These are phyloP conservation scores for Oriolus oriolus DNA, from an alignment of 2,113 vertebrate species.

Conservation along the genomic window DNA sequence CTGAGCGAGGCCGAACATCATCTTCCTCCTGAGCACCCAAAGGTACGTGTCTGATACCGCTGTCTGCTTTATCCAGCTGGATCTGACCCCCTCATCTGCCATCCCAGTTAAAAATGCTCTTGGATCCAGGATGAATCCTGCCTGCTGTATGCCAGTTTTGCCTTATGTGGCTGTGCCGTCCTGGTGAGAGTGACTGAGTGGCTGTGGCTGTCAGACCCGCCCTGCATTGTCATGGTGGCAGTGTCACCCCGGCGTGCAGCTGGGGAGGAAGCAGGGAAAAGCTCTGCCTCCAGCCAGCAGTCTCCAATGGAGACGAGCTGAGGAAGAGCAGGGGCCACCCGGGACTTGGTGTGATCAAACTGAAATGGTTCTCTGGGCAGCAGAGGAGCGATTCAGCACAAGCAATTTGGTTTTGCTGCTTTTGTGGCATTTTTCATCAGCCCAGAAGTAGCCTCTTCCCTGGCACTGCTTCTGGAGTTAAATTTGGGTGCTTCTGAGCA, in stretches of 20 bases:
- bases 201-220: background rate
- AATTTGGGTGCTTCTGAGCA: background rate
- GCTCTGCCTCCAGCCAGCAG: background rate
- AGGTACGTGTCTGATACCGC: accelerated
- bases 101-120: background rate
- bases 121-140: background rate
- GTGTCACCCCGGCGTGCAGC: background rate
- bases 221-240: accelerated
- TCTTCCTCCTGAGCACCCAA: background rate
- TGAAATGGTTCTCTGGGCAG: background rate
- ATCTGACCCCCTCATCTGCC: background rate
- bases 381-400: background rate
- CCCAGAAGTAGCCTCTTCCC: background rate
- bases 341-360: background rate
- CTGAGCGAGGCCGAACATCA: background rate
- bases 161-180: accelerated
- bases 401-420: background rate
- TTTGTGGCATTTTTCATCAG: background rate
- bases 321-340: background rate
- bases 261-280: background rate
- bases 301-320: background rate
- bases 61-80: background rate
- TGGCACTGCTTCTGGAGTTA: background rate
- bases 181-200: background rate
- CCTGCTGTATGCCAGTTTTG: accelerated